These are phyloP conservation scores for Bellardia pandia DNA, from an alignment of 2,888 invertebrate genomes.

Conservation along the genomic window DNA sequence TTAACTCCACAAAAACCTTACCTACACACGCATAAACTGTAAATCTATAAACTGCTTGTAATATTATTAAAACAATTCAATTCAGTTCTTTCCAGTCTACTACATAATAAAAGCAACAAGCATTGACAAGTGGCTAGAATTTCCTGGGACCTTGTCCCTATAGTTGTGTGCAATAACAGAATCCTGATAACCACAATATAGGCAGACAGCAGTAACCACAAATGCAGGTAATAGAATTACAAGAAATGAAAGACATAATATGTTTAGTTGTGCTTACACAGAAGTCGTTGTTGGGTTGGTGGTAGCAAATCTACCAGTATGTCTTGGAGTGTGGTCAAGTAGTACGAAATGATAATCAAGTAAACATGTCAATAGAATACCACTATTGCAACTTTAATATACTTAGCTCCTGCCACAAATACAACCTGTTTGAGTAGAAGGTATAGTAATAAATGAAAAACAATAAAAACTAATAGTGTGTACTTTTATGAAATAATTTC, in stretches of 20 bases:
- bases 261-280: neutral
- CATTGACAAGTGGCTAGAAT: constrained; percentile 30
- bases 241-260: constrained; percentile 4
- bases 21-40: neutral
- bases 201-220: constrained; percentile 38
- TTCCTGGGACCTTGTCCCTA: neutral
- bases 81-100: neutral
- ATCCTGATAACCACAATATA: constrained; percentile 45
- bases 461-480: too few relatives aligned
- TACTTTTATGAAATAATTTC: too few relatives aligned
- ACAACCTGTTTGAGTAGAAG: too few relatives aligned
- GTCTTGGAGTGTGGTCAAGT: neutral
- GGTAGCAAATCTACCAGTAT: neutral
- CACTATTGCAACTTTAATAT: neutral
- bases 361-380: constrained; percentile 24
- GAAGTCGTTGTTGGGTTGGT: neutral
- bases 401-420: neutral
- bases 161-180: constrained; percentile 1
- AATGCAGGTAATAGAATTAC: constrained; percentile 35
- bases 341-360: neutral
- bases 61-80: constrained; percentile 10
- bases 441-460: too few relatives aligned
- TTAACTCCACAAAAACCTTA: constrained; percentile 7
- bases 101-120: neutral
- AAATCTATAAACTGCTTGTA: neutral